Percentiles rank a stretch among this genome's conserved stretches.
Conservation (phyloP, 30 jellyfish, hydroid and myxozoan species). For the Clytia hemisphaerica region DNA sequence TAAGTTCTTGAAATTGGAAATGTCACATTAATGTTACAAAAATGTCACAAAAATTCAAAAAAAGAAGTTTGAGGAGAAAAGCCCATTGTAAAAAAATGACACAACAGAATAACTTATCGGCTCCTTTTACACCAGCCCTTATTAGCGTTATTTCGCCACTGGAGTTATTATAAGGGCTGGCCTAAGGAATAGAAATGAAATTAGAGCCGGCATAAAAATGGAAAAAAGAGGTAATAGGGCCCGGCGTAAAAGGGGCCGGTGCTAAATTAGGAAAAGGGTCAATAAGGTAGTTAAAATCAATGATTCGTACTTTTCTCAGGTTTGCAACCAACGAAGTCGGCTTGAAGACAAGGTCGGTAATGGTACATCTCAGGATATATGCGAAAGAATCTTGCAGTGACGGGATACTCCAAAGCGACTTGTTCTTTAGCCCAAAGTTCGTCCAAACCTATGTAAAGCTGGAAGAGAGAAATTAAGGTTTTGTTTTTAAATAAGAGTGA, state of each 20-base stretch:
- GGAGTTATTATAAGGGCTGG: too few relatives aligned
- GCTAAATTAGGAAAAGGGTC: too few relatives aligned
- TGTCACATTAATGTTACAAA: too few relatives aligned
- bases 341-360: slow-evolving; percentile 54
- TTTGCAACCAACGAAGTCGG: slow-evolving; percentile 75
- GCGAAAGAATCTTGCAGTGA: slow-evolving; percentile 63
- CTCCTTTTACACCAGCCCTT: too few relatives aligned
- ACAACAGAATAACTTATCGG: too few relatives aligned
- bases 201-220: too few relatives aligned
- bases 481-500: too few relatives aligned
- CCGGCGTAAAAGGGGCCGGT: too few relatives aligned
- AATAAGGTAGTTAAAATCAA: background rate
- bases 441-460: slow-evolving; percentile 46
- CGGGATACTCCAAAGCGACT: slow-evolving; percentile 42
- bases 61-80: background rate
- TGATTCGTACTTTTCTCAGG: slow-evolving; percentile 43
- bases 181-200: too few relatives aligned
- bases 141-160: too few relatives aligned
- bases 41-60: background rate
- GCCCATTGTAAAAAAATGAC: background rate
- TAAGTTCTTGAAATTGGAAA: too few relatives aligned
- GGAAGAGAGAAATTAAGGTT: too few relatives aligned
- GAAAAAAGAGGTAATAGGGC: background rate
- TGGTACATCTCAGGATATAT: slow-evolving; percentile 50
- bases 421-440: slow-evolving; percentile 37